Percentiles rank a stretch among this genome's conserved stretches.
phyloP scores from a whole-genome alignment of 2,113 vertebrate species.

The Grantiella picta region DNA sequence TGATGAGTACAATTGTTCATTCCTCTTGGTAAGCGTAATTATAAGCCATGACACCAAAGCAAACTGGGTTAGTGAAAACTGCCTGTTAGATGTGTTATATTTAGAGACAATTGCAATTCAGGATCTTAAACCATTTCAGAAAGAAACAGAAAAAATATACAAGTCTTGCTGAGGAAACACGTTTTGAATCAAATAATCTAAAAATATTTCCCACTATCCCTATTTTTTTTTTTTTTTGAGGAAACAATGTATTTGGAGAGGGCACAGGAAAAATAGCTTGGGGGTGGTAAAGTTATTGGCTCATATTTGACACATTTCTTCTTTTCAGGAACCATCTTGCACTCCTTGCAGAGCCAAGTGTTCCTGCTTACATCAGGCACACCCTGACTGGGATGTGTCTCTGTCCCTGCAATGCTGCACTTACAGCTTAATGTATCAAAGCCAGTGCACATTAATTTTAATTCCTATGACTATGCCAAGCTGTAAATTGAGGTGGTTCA shows the following conservation, averaged over 20 bases:
- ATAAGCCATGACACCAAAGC: neutral
- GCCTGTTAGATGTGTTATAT: neutral
- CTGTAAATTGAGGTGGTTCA: slow-evolving; percentile 34
- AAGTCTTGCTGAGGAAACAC: neutral
- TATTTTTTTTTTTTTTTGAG: neutral
- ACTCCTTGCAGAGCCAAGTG: neutral
- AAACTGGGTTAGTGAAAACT: neutral
- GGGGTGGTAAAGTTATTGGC: neutral
- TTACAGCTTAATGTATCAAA: slow-evolving; percentile 20
- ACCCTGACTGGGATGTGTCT: neutral
- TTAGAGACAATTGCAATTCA: neutral
- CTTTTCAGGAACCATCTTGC: neutral
- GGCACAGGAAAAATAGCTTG: neutral
- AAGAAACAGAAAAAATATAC: neutral
- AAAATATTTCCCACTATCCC: neutral
- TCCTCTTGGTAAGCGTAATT: neutral
- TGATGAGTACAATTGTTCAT: neutral
- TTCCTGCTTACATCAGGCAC: neutral
- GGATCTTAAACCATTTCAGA: neutral
- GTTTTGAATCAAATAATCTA: neutral
- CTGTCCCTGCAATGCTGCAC: neutral
- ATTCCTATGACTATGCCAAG: neutral
- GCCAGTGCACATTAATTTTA: slow-evolving; percentile 11
- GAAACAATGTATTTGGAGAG: neutral
- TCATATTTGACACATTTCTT: neutral